Conservation (phyloP, 2,113 vertebrate species). For the Sylvietta virens region DNA sequence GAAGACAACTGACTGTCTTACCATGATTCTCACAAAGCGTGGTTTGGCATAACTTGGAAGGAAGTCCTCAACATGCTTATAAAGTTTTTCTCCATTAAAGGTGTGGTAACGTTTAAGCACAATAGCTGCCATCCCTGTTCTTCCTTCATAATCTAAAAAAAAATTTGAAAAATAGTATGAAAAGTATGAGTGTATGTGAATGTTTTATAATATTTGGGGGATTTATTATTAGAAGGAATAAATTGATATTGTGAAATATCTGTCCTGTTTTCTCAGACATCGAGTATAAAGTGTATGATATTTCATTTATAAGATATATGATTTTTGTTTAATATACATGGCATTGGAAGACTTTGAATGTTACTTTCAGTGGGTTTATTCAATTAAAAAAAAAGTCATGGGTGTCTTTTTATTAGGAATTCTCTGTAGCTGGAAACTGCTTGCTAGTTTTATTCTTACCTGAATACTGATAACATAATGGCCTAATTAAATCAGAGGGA, state of each 20-base stretch:
- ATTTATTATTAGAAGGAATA: not conserved
- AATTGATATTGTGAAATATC: not conserved
- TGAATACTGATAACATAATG: not conserved
- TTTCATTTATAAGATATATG: not conserved
- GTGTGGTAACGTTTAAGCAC: slow-evolving; percentile 47
- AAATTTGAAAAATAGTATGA: not conserved
- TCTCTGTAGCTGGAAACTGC: not conserved
- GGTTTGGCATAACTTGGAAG: slow-evolving; percentile 69
- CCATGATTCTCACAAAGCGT: not conserved
- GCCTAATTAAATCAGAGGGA: not conserved
- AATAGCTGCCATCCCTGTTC: slow-evolving; percentile 73
- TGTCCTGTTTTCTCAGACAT: not conserved
- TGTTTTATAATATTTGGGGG: not conserved
- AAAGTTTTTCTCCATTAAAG: slow-evolving; percentile 70
- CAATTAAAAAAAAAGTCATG: not conserved
- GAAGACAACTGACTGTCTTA: not conserved
- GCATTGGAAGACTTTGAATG: not conserved
- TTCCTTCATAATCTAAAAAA: slow-evolving; percentile 75
- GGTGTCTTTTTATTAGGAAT: not conserved
- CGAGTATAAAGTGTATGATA: not conserved
- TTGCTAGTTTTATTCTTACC: not conserved
- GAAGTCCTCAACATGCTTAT: slow-evolving; percentile 64
- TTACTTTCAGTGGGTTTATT: not conserved
- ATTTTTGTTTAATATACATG: not conserved
- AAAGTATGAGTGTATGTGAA: not conserved